These are phyloP conservation scores for Erebia palarica DNA, from an alignment of 2,888 invertebrate genomes.

Conservation along the genomic window DNA sequence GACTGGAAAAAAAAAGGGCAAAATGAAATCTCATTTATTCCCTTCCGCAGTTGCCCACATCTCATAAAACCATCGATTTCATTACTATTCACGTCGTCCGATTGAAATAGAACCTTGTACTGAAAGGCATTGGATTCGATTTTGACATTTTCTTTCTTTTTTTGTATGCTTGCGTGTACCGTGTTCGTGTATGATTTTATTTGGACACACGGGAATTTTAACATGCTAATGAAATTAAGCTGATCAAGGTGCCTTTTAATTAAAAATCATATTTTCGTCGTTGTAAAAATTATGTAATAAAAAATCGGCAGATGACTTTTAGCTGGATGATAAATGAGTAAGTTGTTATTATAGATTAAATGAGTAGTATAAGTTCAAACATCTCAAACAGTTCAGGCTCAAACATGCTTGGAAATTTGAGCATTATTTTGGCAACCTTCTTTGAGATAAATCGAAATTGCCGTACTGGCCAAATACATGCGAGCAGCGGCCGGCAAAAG, in stretches of 20 bases:
- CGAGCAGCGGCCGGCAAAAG: too few species aligned
- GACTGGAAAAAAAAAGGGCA: constrained; percentile 24
- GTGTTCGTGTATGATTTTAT: constrained; percentile 8
- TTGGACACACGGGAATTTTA: constrained; percentile 25
- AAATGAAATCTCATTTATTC: constrained; percentile 35
- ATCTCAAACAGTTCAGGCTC: too few species aligned
- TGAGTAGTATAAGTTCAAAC: too few species aligned
- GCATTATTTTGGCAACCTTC: too few species aligned
- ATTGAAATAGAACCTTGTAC: not conserved
- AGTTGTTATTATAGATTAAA: too few species aligned
- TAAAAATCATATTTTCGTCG: constrained; percentile 4
- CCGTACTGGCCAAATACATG: too few species aligned
- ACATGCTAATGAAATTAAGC: constrained; percentile 23
- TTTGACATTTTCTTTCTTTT: not conserved
- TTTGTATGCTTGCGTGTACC: constrained; percentile 6
- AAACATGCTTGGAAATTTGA: too few species aligned
- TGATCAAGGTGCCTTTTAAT: constrained; percentile 8
- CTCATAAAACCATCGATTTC: constrained; percentile 30
- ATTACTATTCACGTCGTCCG: constrained; percentile 19
- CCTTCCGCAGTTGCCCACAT: constrained; percentile 25
- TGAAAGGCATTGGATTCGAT: not conserved
- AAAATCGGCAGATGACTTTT: not conserved
- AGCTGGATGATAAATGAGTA: too few species aligned
- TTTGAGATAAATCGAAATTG: too few species aligned
- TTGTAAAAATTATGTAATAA: constrained; percentile 5